Evolutionary conservation across 2,888 invertebrate genomes (phyloP).

Genomic region (Campoplex capitator): DNA sequence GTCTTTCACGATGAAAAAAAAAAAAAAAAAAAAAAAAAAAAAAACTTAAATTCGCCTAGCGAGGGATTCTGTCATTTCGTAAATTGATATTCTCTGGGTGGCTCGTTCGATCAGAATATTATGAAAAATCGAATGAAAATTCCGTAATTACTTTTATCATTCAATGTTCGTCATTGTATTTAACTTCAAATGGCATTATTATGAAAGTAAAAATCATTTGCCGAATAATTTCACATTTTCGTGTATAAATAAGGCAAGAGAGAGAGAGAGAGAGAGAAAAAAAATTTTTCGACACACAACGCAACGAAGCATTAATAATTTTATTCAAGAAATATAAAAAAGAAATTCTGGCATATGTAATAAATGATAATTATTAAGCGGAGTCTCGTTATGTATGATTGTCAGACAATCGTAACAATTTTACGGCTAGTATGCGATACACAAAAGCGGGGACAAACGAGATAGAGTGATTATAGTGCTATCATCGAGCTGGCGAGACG

Average conservation of each 20-base stretch:
- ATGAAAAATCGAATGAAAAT: too few species aligned
- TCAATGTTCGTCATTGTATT: too few species aligned
- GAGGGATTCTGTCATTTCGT: too few species aligned
- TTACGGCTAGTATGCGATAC: conserved; percentile 47
- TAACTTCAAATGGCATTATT: too few species aligned
- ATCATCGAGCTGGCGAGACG: conserved; percentile 57
- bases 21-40: background rate
- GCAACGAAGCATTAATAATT: background rate
- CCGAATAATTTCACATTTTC: background rate
- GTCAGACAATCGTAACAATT: conserved; percentile 58
- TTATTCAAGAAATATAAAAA: conserved; percentile 4
- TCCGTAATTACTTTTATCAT: too few species aligned
- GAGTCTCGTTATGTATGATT: conserved; percentile 51
- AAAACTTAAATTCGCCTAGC: background rate
- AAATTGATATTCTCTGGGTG: too few species aligned
- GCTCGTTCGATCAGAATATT: too few species aligned
- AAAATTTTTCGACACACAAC: background rate
- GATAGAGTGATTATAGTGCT: conserved; percentile 63
- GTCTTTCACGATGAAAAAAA: background rate
- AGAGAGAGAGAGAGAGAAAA: background rate
- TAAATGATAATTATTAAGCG: conserved; percentile 41
- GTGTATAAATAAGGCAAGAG: background rate
- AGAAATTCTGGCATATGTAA: conserved; percentile 14
- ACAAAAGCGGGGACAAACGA: conserved; percentile 51
- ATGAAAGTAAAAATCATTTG: background rate